Conservation (phyloP, 1,140 invertebrate genomes). For the Drosophila serrata region DNA sequence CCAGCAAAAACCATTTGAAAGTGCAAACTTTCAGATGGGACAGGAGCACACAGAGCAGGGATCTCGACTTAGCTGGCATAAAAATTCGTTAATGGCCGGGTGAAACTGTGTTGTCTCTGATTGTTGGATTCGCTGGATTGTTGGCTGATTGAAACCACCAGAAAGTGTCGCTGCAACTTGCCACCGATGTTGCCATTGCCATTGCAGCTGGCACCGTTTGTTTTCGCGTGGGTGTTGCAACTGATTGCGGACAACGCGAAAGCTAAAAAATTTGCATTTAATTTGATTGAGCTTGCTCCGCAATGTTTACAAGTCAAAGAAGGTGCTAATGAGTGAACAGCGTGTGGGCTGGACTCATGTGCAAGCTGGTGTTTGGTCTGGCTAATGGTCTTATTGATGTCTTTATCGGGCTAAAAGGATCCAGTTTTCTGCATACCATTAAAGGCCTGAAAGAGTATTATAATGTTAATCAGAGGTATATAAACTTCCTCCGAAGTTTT, state of each 20-base stretch:
- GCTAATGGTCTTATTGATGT: conserved; percentile 4
- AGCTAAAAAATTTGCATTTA: conserved; percentile 73
- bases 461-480: too few species aligned
- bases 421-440: neutral
- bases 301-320: conserved; percentile 44
- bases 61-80: conserved; percentile 12
- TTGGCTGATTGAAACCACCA: conserved; percentile 60
- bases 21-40: conserved; percentile 26
- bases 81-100: conserved; percentile 33
- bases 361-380: neutral
- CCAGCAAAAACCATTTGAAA: conserved; percentile 35
- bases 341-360: conserved; percentile 1
- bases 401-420: conserved; percentile 5
- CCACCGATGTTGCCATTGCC: conserved; percentile 15
- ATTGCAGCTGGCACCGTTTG: conserved; percentile 16
- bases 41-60: conserved; percentile 6
- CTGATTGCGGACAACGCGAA: conserved; percentile 66
- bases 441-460: too few species aligned
- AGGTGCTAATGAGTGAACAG: conserved; percentile 65
- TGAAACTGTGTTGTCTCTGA: conserved; percentile 31
- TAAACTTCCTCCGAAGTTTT: too few species aligned
- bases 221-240: conserved; percentile 50
- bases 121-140: conserved; percentile 41
- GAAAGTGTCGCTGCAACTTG: conserved; percentile 19
- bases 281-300: conserved; percentile 52